Base-by-base conservation (phyloP, 2,113 vertebrate species). In the Elaphurus davidianus region DNA sequence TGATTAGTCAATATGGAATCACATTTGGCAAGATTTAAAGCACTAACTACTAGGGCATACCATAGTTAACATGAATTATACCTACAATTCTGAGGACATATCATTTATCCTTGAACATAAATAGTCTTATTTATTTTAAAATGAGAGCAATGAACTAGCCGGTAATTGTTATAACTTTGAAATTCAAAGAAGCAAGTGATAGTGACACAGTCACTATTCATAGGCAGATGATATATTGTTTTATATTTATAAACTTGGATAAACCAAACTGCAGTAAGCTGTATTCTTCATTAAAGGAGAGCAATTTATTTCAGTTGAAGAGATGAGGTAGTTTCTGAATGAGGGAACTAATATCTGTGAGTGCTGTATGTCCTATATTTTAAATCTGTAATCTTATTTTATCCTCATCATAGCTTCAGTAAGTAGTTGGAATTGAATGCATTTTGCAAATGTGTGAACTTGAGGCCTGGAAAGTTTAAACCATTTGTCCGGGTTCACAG, bases 121-220 rank as follows among this genome's bases (percentile, higher is more conserved):
- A 60, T 93, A 50, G 14, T 27, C 33, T 95, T 74, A 87, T 85
- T 90, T 92, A 94, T 59, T 92, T 95, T 40, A 82, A 92, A 91
- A 90, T 60, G 33, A 92, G 25, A 84, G 13, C 82, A 83, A 74
- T 59, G 43, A 67, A 59, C 16, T 82, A 71, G 19, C 11, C 11
- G 23, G 40, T 64, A 88, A 92, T 79, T 95, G 82, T 59, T 94
- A 50, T 40, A 71, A 95, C 40, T 94, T 90, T 88, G 23, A 90
- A 87, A 84, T 95, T 87, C 8, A 59, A 52, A 87, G 74, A 45
- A 86, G 30, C 15, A 85, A 71, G 57, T 78, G 23, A 67, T 71
- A 81, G 13, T 45, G 67, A 43, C 33, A 74, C 0, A 60, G 25
- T 94, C 57, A n/a, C 50, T 71, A 9, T 83, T 67, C 13, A 45